Conservation (phyloP, 2,113 vertebrate genomes). For the Pipa parva region DNA sequence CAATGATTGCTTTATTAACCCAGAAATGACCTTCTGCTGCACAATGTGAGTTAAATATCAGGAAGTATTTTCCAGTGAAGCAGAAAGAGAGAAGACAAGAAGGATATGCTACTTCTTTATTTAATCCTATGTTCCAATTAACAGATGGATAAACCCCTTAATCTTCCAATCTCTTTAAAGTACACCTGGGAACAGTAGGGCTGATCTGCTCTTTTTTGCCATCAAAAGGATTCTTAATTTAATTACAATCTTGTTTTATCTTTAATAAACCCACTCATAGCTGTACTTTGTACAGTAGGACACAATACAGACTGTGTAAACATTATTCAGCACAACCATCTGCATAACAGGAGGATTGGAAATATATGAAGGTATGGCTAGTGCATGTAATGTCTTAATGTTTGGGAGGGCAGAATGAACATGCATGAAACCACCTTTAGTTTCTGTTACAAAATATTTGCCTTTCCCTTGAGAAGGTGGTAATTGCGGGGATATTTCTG, state of each 20-base stretch:
- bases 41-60: neutral
- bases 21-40: too few relatives aligned
- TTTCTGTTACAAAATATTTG: too few relatives aligned
- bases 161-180: slow-evolving; percentile 63
- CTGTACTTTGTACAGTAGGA: neutral
- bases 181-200: slow-evolving; percentile 53
- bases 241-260: slow-evolving; percentile 46
- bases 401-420: too few relatives aligned
- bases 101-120: slow-evolving; percentile 41
- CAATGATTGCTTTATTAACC: too few relatives aligned
- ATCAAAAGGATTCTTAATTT: slow-evolving; percentile 55
- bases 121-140: slow-evolving; percentile 53
- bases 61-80: neutral
- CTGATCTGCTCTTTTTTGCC: slow-evolving; percentile 51
- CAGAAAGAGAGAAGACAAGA: neutral
- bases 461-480: too few relatives aligned
- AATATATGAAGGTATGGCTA: too few relatives aligned
- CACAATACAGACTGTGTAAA: too few relatives aligned
- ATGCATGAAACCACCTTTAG: too few relatives aligned
- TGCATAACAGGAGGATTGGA: too few relatives aligned
- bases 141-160: slow-evolving; percentile 48
- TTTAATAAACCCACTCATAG: neutral
- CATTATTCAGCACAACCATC: too few relatives aligned
- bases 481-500: too few relatives aligned
- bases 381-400: too few relatives aligned